Evolutionary conservation across 2,888 invertebrate genomes (phyloP).

Genomic region (Rhodophaea formosa): DNA sequence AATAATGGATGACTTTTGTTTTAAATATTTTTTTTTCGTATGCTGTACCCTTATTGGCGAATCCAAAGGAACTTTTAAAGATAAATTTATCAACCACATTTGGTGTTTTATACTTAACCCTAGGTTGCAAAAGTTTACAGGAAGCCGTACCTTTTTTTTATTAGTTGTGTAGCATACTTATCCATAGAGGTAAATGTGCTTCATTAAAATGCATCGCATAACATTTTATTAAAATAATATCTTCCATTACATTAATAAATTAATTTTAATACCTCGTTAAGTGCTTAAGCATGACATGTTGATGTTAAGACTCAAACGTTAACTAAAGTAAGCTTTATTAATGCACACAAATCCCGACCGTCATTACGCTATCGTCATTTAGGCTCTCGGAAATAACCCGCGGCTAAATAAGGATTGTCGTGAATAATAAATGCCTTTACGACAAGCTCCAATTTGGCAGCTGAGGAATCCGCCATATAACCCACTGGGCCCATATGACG

Average conservation of each 20-base stretch:
- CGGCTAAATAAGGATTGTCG: constrained; percentile 9
- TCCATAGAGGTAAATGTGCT: too few species aligned
- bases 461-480: not conserved
- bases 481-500: not conserved
- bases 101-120: too few species aligned
- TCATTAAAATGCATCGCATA: too few species aligned
- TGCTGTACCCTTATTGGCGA: too few species aligned
- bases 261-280: not conserved
- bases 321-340: not conserved
- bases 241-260: not conserved
- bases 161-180: too few species aligned
- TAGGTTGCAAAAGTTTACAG: too few species aligned
- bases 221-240: too few species aligned
- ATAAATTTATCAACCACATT: too few species aligned
- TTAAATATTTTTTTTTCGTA: too few species aligned
- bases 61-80: too few species aligned
- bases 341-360: not conserved
- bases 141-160: too few species aligned
- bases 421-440: constrained; percentile 13
- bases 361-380: not conserved
- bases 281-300: not conserved
- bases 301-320: not conserved
- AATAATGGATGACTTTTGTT: too few species aligned
- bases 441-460: constrained; percentile 2
- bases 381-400: constrained; percentile 11